These are phyloP conservation scores for Cynocephalus volans DNA, from an alignment of 2,113 vertebrate species.

Conservation along the genomic window DNA sequence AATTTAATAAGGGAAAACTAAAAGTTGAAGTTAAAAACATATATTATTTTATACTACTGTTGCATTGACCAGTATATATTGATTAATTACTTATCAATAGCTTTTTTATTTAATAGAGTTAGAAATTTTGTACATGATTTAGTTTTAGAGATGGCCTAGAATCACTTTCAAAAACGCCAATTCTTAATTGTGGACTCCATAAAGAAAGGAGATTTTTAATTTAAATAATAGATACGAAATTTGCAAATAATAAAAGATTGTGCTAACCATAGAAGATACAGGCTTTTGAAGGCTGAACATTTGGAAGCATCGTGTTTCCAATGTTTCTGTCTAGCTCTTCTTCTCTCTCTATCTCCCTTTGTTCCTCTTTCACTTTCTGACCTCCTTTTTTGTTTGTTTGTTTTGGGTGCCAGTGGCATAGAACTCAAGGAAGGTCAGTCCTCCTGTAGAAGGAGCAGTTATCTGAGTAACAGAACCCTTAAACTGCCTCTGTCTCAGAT, in stretches of 20 bases:
- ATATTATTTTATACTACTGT: neutral
- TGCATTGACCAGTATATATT: neutral
- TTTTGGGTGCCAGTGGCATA: neutral
- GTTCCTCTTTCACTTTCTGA: neutral
- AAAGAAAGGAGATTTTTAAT: neutral
- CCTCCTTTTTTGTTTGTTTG: neutral
- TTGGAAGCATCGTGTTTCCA: neutral
- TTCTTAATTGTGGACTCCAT: neutral
- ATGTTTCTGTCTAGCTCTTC: neutral
- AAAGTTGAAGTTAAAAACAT: neutral
- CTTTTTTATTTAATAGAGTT: neutral
- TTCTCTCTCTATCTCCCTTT: neutral
- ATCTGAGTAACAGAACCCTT: neutral
- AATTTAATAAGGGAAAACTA: neutral
- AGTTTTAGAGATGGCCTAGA: neutral
- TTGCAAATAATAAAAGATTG: neutral
- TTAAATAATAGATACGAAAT: neutral
- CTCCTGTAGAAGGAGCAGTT: neutral
- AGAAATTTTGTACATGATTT: neutral
- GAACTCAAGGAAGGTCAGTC: rapidly evolving
- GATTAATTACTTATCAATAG: neutral
- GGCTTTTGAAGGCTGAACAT: neutral
- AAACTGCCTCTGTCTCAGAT: neutral
- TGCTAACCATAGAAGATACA: neutral
- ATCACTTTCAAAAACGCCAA: neutral